Evolutionary conservation across 2,888 invertebrate species (phyloP).

Genomic region (Apeira syringaria): DNA sequence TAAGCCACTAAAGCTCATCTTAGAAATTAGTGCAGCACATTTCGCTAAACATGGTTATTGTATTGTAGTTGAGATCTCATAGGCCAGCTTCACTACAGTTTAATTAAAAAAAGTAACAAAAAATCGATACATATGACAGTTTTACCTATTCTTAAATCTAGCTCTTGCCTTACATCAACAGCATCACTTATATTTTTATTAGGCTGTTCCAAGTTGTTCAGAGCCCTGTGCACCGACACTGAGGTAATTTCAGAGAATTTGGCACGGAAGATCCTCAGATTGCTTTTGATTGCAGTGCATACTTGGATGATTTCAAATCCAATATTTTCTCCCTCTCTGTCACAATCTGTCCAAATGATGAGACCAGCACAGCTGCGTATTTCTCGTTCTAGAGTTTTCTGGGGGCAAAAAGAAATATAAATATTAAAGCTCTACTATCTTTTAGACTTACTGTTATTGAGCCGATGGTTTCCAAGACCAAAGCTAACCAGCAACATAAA

Average conservation of each 20-base stretch:
- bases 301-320: slow-evolving; percentile 98
- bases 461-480: too few species aligned
- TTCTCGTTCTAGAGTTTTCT: slow-evolving; percentile 89
- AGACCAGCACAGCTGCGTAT: slow-evolving; percentile 87
- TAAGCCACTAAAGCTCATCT: too few species aligned
- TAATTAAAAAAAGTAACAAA: too few species aligned
- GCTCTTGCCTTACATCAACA: slow-evolving; percentile 95
- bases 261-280: slow-evolving; percentile 89
- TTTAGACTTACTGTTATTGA: too few species aligned
- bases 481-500: too few species aligned
- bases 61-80: too few species aligned
- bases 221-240: slow-evolving; percentile 90
- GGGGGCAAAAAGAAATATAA: slow-evolving; percentile 36
- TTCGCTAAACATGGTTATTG: too few species aligned
- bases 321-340: slow-evolving; percentile 99
- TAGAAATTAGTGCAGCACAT: too few species aligned
- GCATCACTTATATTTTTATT: slow-evolving; percentile 94
- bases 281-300: slow-evolving; percentile 91
- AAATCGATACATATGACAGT: too few species aligned
- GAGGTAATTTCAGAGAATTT: slow-evolving; percentile 99
- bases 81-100: too few species aligned
- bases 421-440: too few species aligned
- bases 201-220: slow-evolving; percentile 90
- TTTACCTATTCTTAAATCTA: slow-evolving; percentile 95
- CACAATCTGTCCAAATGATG: slow-evolving; percentile 99